Percentiles rank a stretch among this genome's conserved stretches.
Conservation (phyloP, 2,888 invertebrate genomes). For the Clusia tigrina region DNA sequence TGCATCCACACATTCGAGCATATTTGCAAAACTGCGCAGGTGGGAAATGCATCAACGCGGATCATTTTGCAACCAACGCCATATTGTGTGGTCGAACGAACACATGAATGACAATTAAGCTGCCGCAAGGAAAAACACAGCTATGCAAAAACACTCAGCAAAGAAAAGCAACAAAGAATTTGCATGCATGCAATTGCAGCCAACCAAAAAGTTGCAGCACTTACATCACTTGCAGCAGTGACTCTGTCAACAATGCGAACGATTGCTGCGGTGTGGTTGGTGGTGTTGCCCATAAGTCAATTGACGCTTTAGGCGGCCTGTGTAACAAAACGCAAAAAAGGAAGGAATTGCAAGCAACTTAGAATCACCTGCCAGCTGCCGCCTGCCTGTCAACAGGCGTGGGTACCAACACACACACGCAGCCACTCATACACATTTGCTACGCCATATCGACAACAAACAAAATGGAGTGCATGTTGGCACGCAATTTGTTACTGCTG, state of each 20-base stretch:
- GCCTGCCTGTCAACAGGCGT: constrained; percentile 50
- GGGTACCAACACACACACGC: neutral
- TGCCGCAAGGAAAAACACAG: neutral
- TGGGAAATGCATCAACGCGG: constrained; percentile 23
- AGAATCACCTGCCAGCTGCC: constrained; percentile 12
- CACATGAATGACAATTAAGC: constrained; percentile 1
- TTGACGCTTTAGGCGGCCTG: constrained; percentile 16
- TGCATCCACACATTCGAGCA: neutral
- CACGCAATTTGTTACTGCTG: constrained; percentile 39
- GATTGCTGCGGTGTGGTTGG: neutral
- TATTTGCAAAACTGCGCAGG: neutral
- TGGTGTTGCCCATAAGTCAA: constrained; percentile 16
- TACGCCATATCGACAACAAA: constrained; percentile 15
- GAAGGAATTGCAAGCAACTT: constrained; percentile 7
- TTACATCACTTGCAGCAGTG: neutral
- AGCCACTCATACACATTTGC: neutral
- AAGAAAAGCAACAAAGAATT: neutral
- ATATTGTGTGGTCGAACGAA: no score
- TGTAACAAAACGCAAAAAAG: constrained; percentile 25
- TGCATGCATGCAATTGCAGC: constrained; percentile 15
- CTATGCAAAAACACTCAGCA: neutral
- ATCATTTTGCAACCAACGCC: no score
- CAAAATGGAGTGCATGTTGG: constrained; percentile 43
- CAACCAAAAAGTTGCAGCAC: constrained; percentile 42
- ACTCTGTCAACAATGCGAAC: no score